phyloP scores from a whole-genome alignment of 1,140 invertebrate genomes.

The Drosophila subpulchrella region DNA sequence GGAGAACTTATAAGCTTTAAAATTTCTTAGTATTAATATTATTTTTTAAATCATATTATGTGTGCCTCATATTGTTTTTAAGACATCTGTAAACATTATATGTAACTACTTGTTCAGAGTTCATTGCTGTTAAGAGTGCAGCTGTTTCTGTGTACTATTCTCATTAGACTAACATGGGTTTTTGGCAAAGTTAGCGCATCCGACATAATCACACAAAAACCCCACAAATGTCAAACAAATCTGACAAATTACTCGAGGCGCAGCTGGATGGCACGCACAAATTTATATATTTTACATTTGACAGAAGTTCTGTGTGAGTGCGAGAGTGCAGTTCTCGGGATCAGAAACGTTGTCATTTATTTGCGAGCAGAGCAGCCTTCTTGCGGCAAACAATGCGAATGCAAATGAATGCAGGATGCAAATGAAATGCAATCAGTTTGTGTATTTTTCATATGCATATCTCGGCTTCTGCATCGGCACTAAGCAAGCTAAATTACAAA shows the following conservation, averaged over 20 bases:
- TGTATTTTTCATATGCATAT: slow-evolving; percentile 61
- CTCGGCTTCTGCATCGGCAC: slow-evolving; percentile 14
- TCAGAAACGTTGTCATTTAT: slow-evolving; percentile 57
- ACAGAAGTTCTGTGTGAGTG: slow-evolving; percentile 30
- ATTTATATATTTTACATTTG: slow-evolving; percentile 64
- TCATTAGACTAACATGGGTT: slow-evolving; percentile 41
- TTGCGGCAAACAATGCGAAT: slow-evolving; percentile 56
- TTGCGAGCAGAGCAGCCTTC: slow-evolving; percentile 44
- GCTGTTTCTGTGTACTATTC: slow-evolving; percentile 4
- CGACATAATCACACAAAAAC: slow-evolving; percentile 30
- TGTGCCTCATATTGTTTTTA: background rate
- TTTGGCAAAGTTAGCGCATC: slow-evolving; percentile 24
- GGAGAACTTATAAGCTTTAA: too few relatives aligned
- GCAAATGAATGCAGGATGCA: slow-evolving; percentile 49
- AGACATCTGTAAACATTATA: background rate
- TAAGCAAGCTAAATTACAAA: slow-evolving; percentile 42
- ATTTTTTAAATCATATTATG: too few relatives aligned
- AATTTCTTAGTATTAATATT: too few relatives aligned
- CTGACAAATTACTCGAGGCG: slow-evolving; percentile 67
- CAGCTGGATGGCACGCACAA: slow-evolving; percentile 50
- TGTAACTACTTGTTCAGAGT: background rate
- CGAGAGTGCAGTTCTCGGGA: background rate
- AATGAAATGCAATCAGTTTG: slow-evolving; percentile 52
- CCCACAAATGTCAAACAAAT: slow-evolving; percentile 66
- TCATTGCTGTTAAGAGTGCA: slow-evolving; percentile 8